Percentiles rank a stretch among this genome's conserved stretches.
Evolutionary conservation across 2,888 invertebrate genomes (phyloP).

Genomic region (Seira ritae): DNA sequence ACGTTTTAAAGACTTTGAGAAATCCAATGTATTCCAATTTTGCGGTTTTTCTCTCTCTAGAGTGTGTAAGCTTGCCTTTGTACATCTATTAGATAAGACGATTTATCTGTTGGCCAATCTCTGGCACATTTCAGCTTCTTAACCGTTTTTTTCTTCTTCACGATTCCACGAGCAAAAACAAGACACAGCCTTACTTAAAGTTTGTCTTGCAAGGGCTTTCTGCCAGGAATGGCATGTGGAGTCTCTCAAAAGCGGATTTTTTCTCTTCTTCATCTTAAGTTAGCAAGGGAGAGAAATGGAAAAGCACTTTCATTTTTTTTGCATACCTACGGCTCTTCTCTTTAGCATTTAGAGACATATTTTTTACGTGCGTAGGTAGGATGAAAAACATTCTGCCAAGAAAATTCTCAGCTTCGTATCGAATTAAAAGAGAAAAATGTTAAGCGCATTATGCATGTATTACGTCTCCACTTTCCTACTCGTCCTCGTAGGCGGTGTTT

Average conservation of each 20-base stretch:
- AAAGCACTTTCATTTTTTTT: not conserved
- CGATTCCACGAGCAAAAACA: not conserved
- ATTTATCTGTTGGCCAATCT: constrained; percentile 50
- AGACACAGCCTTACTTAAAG: not conserved
- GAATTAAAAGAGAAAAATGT: no score
- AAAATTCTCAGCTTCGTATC: no score
- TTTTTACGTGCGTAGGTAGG: no score
- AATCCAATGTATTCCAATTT: not conserved
- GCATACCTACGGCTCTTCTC: not conserved
- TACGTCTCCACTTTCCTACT: not conserved
- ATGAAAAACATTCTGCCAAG: no score
- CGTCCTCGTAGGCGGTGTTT: not conserved
- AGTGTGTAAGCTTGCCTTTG: no score
- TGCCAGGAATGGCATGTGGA: constrained; percentile 11
- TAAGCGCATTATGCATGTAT: no score
- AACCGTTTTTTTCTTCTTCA: not conserved
- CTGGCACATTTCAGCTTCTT: constrained; percentile 39
- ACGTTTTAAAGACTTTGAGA: not conserved
- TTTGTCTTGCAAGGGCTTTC: not conserved
- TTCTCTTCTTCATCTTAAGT: no score
- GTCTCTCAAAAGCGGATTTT: not conserved
- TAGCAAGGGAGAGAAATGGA: not conserved
- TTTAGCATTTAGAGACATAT: no score
- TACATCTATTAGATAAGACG: constrained; percentile 41
- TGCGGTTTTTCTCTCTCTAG: not conserved